These are phyloP conservation scores for Axinella damicornis DNA, from an alignment of 37 sponge, comb jelly and placozoan genomes.

Conservation along the genomic window DNA sequence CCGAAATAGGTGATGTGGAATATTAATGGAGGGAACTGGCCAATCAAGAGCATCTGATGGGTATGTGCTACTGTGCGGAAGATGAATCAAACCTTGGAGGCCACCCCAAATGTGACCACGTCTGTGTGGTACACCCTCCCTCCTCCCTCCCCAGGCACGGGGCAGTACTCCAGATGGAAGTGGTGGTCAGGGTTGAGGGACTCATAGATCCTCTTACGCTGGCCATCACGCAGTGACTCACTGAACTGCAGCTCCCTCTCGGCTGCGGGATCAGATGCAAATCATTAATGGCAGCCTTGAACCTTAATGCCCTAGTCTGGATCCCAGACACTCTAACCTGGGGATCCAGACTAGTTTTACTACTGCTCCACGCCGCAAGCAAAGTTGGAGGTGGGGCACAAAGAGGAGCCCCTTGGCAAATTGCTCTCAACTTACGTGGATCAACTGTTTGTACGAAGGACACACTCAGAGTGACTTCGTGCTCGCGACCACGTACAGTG, in stretches of 20 bases:
- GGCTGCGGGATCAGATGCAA: slow-evolving; percentile 29
- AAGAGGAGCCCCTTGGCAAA: too few species aligned
- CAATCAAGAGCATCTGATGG: too few species aligned
- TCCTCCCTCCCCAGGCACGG: slow-evolving; percentile 44
- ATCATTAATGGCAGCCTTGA: too few species aligned
- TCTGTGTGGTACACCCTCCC: slow-evolving; percentile 66
- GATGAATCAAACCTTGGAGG: slow-evolving; percentile 66
- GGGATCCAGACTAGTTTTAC: too few species aligned
- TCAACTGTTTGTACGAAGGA: slow-evolving; percentile 42
- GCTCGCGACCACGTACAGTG: too few species aligned
- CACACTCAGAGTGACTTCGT: slow-evolving; percentile 29
- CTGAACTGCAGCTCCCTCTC: slow-evolving; percentile 29
- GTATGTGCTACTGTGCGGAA: too few species aligned
- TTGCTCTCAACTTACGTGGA: slow-evolving; percentile 21
- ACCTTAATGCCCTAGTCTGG: too few species aligned
- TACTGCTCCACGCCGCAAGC: too few species aligned
- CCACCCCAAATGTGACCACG: slow-evolving; percentile 83
- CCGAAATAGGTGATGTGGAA: too few species aligned
- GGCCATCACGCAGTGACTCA: slow-evolving; percentile 57
- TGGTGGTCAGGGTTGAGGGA: slow-evolving; percentile 57
- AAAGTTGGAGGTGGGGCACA: too few species aligned
- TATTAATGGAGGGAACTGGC: too few species aligned
- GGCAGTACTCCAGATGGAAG: slow-evolving; percentile 87
- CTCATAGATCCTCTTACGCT: slow-evolving; percentile 78
- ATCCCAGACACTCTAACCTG: too few species aligned